Conservation (phyloP, 2,888 invertebrate genomes). For the Thereva nobilitata region DNA sequence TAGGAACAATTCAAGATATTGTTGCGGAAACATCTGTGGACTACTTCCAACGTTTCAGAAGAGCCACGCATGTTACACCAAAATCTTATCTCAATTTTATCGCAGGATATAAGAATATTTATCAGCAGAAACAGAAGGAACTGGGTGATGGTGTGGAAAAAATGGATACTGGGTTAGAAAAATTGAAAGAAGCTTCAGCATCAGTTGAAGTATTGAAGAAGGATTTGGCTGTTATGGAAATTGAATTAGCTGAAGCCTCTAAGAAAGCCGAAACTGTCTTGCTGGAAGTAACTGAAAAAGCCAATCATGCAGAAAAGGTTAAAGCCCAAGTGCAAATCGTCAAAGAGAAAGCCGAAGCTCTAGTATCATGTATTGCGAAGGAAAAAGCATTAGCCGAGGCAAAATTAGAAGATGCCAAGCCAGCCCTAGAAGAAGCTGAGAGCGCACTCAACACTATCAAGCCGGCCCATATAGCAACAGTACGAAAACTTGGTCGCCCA, state of each 20-base stretch:
- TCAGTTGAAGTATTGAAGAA: conserved; percentile 90
- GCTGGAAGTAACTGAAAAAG: conserved; percentile 88
- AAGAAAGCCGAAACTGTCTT: conserved; percentile 88
- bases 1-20: conserved; percentile 92
- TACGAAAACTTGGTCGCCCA: conserved; percentile 90
- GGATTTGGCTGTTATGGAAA: conserved; percentile 92
- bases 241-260: conserved; percentile 89
- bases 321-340: conserved; percentile 95
- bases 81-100: conserved; percentile 96
- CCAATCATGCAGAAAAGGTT: conserved; percentile 92
- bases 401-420: conserved; percentile 93
- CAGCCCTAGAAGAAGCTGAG: conserved; percentile 94
- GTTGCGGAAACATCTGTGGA: conserved; percentile 83
- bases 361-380: conserved; percentile 82
- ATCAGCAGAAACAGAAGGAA: conserved; percentile 85
- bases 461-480: conserved; percentile 94
- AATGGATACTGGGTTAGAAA: conserved; percentile 95
- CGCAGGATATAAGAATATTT: conserved; percentile 92
- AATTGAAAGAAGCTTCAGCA: conserved; percentile 91
- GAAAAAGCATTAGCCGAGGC: conserved; percentile 91
- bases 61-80: conserved; percentile 95
- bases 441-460: conserved; percentile 94
- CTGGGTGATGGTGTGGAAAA: conserved; percentile 86
- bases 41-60: conserved; percentile 87
- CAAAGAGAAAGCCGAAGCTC: conserved; percentile 90